Percentiles rank a stretch among this genome's conserved stretches.
phyloP scores from a whole-genome alignment of 2,113 vertebrate genomes.

The Lepus timidus region DNA sequence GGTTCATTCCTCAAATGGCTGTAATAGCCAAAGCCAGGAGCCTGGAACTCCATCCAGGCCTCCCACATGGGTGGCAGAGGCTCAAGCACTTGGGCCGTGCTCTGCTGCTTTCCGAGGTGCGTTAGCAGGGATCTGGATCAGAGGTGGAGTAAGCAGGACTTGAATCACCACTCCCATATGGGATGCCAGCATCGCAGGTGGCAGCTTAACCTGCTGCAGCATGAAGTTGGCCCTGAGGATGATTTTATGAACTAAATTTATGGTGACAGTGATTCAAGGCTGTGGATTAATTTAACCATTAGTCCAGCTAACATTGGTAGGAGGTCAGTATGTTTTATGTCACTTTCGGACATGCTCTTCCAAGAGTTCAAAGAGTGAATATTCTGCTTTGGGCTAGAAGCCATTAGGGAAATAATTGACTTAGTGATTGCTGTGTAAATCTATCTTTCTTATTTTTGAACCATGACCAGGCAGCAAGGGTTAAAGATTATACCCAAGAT shows the following conservation, averaged over 20 bases:
- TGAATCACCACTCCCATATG: neutral
- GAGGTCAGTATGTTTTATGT: neutral
- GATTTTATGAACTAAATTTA: neutral
- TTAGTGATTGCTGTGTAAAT: conserved; percentile 53
- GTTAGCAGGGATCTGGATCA: no score
- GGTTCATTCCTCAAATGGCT: no score
- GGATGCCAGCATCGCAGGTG: no score
- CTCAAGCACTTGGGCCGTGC: no score
- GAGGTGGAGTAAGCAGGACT: no score
- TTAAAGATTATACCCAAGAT: neutral
- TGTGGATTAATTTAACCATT: neutral
- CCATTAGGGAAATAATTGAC: conserved; percentile 29
- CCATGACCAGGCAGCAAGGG: neutral
- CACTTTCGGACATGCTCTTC: neutral
- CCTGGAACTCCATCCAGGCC: no score
- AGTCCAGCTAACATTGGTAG: neutral
- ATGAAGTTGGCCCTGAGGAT: neutral
- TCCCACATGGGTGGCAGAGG: no score
- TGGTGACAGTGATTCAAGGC: neutral
- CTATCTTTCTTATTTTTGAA: conserved; percentile 42
- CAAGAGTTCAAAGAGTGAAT: conserved; percentile 12
- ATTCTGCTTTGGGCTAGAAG: conserved; percentile 23
- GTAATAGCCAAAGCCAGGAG: no score
- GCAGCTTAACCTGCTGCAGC: no score
- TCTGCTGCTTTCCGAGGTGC: no score